Percentiles rank a stretch among this genome's conserved stretches.
Evolutionary conservation across 2,888 invertebrate species (phyloP).

Genomic region (Heteromyza rotundicornis): DNA sequence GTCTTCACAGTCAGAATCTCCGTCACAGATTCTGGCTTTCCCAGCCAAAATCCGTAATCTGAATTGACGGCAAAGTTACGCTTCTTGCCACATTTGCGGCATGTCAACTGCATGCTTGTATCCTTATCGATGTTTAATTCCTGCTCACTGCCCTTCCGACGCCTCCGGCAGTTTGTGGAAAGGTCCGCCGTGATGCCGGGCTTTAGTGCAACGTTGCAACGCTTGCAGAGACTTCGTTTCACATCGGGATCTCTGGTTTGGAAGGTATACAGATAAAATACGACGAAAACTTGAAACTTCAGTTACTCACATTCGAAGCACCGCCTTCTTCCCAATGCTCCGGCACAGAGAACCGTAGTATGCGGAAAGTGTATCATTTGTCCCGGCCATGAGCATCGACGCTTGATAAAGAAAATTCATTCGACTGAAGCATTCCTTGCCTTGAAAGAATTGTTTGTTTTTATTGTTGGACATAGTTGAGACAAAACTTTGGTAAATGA

Average conservation of each 20-base stretch:
- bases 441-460: slow-evolving; percentile 30
- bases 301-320: slow-evolving; percentile 54
- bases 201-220: slow-evolving; percentile 52
- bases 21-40: slow-evolving; percentile 49
- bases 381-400: slow-evolving; percentile 54
- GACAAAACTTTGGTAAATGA: too few species aligned
- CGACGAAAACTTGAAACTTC: too few species aligned
- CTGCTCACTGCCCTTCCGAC: neutral
- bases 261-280: neutral
- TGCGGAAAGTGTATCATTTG: slow-evolving; percentile 49
- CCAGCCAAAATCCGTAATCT: slow-evolving; percentile 56
- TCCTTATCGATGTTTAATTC: slow-evolving; percentile 27
- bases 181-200: slow-evolving; percentile 53
- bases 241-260: slow-evolving; percentile 50
- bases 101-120: slow-evolving; percentile 39
- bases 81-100: slow-evolving; percentile 46
- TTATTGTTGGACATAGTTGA: slow-evolving; percentile 8
- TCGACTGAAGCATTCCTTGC: slow-evolving; percentile 49
- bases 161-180: neutral
- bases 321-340: slow-evolving; percentile 56
- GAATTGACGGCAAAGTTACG: slow-evolving; percentile 47
- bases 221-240: slow-evolving; percentile 57
- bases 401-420: slow-evolving; percentile 62
- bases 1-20: slow-evolving; percentile 33
- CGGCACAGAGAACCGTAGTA: slow-evolving; percentile 58